A percentile compares a stretch with the other conserved stretches of the same genome.
Conservation (phyloP, 2,888 invertebrate genomes). For the Griposia aprilina region DNA sequence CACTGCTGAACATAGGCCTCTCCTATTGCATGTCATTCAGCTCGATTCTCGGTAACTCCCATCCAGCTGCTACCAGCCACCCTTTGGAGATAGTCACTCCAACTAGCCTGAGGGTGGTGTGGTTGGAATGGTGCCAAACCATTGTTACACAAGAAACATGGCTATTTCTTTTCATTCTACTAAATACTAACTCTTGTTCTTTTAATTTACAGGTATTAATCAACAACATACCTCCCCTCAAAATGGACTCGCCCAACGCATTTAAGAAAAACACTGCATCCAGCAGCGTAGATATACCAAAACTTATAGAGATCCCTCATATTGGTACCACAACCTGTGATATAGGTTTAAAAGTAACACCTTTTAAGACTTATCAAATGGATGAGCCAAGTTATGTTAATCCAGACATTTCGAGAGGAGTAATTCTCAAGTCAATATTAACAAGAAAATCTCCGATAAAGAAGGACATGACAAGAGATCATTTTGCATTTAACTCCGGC, state of each 20-base stretch:
- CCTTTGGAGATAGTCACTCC: too few relatives aligned
- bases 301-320: slow-evolving; percentile 23
- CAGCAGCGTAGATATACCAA: slow-evolving; percentile 19
- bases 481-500: slow-evolving; percentile 27
- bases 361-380: slow-evolving; percentile 3
- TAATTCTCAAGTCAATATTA: slow-evolving; percentile 39
- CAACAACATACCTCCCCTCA: slow-evolving; percentile 30
- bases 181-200: not conserved
- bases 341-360: slow-evolving; percentile 15
- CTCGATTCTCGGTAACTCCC: too few relatives aligned
- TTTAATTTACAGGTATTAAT: slow-evolving; percentile 32
- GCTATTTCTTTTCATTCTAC: too few relatives aligned
- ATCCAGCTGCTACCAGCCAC: too few relatives aligned
- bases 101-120: too few relatives aligned
- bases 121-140: too few relatives aligned
- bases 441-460: slow-evolving; percentile 46
- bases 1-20: too few relatives aligned
- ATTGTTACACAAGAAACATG: too few relatives aligned
- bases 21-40: too few relatives aligned
- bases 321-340: slow-evolving; percentile 12
- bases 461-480: slow-evolving; percentile 34
- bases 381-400: slow-evolving; percentile 44
- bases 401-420: slow-evolving; percentile 35
- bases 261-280: slow-evolving; percentile 25
- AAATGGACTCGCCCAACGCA: slow-evolving; percentile 24